Evolutionary conservation across 1,140 invertebrate species (phyloP).

Genomic region (Acromyrmex heyeri): DNA sequence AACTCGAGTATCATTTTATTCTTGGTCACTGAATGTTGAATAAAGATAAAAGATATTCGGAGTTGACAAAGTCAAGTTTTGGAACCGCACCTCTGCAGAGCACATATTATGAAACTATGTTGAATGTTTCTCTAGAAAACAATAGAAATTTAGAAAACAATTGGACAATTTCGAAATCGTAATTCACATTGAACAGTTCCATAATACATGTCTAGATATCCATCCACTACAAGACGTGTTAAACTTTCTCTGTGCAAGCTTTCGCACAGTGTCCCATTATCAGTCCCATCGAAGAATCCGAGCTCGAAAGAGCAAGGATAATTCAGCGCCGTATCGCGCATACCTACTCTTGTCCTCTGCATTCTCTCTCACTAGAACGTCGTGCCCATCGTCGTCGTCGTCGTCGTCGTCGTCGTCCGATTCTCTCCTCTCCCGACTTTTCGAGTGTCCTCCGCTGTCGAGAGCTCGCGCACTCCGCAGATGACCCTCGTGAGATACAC

Average conservation of each 20-base stretch:
- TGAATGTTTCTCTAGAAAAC: too few relatives aligned
- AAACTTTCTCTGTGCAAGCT: constrained; percentile 42
- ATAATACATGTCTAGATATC: too few relatives aligned
- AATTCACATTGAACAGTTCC: too few relatives aligned
- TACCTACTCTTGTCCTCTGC: constrained; percentile 3
- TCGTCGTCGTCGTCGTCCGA: background rate
- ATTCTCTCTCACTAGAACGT: constrained; percentile 25
- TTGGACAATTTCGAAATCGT: too few relatives aligned
- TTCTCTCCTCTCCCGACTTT: constrained; percentile 42
- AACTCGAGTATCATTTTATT: too few relatives aligned
- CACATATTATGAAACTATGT: too few relatives aligned
- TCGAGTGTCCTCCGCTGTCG: constrained; percentile 60
- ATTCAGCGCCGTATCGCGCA: constrained; percentile 39
- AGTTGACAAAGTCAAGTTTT: too few relatives aligned
- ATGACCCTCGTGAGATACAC: constrained; percentile 69
- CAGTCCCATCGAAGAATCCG: constrained; percentile 44
- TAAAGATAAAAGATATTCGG: too few relatives aligned
- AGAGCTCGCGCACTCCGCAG: constrained; percentile 34
- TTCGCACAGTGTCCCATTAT: constrained; percentile 18
- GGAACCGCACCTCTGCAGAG: too few relatives aligned
- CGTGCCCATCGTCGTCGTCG: background rate
- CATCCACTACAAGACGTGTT: background rate
- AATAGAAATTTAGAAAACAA: too few relatives aligned
- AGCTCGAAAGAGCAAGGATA: constrained; percentile 41
- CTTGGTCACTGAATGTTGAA: too few relatives aligned